These are phyloP conservation scores for Meiosimyza platycephala DNA, from an alignment of 2,888 invertebrate species.

Conservation along the genomic window DNA sequence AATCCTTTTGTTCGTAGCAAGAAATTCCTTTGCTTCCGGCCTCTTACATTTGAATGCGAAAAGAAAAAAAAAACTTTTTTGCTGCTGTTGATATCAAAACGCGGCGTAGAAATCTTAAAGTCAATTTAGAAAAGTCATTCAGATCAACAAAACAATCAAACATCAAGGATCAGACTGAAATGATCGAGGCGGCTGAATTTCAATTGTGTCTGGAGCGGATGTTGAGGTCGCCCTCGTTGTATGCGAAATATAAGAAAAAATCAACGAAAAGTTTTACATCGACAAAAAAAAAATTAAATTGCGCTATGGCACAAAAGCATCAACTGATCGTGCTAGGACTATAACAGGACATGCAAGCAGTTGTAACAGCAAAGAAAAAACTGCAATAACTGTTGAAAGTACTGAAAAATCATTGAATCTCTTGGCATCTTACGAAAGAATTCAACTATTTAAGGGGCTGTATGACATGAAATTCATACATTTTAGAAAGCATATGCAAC, in stretches of 20 bases:
- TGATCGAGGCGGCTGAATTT: conserved; percentile 20
- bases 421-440: no score
- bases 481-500: no score
- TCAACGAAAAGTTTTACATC: neutral
- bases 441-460: no score
- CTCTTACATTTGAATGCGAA: conserved; percentile 26
- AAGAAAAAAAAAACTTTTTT: neutral
- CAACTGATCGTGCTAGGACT: neutral
- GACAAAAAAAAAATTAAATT: no score
- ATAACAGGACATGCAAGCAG: no score
- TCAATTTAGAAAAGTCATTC: conserved; percentile 32
- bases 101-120: conserved; percentile 26
- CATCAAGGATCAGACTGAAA: conserved; percentile 17
- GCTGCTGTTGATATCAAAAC: conserved; percentile 14
- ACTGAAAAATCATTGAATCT: no score
- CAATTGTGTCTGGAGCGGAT: conserved; percentile 34
- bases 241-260: neutral
- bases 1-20: conserved; percentile 17
- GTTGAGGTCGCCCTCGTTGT: conserved; percentile 4
- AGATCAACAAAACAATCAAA: conserved; percentile 27
- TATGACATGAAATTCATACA: no score
- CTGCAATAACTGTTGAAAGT: no score
- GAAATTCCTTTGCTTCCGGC: conserved; percentile 26
- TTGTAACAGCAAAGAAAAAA: no score
- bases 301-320: neutral